Conservation (phyloP, 1,140 invertebrate genomes). For the Thaumatotibia leucotreta region DNA sequence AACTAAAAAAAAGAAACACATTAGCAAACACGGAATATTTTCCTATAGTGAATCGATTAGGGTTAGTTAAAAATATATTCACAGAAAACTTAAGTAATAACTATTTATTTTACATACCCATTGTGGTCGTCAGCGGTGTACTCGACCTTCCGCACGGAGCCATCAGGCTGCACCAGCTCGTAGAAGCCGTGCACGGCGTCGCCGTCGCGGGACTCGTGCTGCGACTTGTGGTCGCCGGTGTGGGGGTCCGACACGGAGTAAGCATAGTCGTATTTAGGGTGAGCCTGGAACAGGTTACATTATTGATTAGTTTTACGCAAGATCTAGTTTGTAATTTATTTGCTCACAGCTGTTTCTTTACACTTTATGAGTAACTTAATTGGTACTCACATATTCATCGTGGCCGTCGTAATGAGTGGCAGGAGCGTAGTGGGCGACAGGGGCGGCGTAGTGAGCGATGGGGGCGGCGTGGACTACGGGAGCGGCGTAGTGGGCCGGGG, state of each 20-base stretch:
- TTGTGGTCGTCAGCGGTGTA: constrained; percentile 62
- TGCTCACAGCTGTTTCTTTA: too few species aligned
- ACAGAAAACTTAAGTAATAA: neutral
- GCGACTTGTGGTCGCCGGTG: constrained; percentile 54
- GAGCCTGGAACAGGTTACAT: constrained; percentile 28
- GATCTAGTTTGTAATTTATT: too few species aligned
- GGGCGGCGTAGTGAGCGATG: constrained; percentile 24
- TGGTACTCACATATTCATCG: constrained; percentile 50
- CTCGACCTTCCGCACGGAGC: constrained; percentile 62
- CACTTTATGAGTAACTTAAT: too few species aligned
- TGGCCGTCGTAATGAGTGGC: constrained; percentile 36
- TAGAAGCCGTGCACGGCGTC: constrained; percentile 59
- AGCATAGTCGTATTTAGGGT: constrained; percentile 70
- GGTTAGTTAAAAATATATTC: neutral
- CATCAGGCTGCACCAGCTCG: constrained; percentile 65
- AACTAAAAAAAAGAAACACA: constrained; percentile 35
- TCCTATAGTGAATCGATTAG: too few species aligned
- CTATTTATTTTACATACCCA: constrained; percentile 30
- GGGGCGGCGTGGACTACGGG: constrained; percentile 22
- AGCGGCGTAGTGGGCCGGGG: constrained; percentile 35
- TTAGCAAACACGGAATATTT: too few species aligned
- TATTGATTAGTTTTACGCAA: too few species aligned
- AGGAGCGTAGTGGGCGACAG: constrained; percentile 20
- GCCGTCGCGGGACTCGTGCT: constrained; percentile 53
- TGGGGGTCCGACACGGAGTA: constrained; percentile 74